Evolutionary conservation across 2,797 vertebrate genomes (phyloP), one percentile per base, ranked within the genome.

Genomic region (Poecile montanus): DNA sequence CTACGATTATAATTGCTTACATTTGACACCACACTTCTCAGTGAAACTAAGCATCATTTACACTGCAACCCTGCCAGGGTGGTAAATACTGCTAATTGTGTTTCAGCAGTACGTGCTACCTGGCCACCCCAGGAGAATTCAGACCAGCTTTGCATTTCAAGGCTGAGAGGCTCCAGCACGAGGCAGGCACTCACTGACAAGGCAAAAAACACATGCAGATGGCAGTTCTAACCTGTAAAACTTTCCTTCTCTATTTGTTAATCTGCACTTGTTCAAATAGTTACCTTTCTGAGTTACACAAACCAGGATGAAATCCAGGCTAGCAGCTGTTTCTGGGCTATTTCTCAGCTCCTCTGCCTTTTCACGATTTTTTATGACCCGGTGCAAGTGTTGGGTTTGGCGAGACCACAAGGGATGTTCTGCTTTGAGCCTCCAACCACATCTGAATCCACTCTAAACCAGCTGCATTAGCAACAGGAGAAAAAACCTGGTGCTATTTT

Each of bases 141-240:
- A 85, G 84, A 74, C 7, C 75, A 79, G 86, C 70, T 92, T 88
- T 83, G 82, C 73, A 72, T 92, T 96, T 92, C 85, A 86, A 93
- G 85, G 62, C 87, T 66, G 73, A 92, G 62, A 89, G 70, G 66
- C 83, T 85, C 53, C 90, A 85, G 76, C 79, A 86, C 0, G 0
- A 95, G 89, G 74, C 86, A 65, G 70, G 54, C 11, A 0, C 42
- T 86, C 14, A 10, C 30, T 0, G 1, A 58, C n/a, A 62, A 34
- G 50, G 83, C n/a, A 93, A 36, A 85, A 81, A 57, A 22, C 38
- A 81, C 30, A 73, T 0, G 9, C 56, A 60, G 44, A 76, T 57
- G 56, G 80, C 50, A 87, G 86, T 57, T 66, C 48, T 65, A 85
- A 85, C 57, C 89, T 54, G 58, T 34, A 81, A 91, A 93, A 76